Evolutionary conservation across 1,140 invertebrate genomes (phyloP).

Genomic region (Drosophila bipectinata): DNA sequence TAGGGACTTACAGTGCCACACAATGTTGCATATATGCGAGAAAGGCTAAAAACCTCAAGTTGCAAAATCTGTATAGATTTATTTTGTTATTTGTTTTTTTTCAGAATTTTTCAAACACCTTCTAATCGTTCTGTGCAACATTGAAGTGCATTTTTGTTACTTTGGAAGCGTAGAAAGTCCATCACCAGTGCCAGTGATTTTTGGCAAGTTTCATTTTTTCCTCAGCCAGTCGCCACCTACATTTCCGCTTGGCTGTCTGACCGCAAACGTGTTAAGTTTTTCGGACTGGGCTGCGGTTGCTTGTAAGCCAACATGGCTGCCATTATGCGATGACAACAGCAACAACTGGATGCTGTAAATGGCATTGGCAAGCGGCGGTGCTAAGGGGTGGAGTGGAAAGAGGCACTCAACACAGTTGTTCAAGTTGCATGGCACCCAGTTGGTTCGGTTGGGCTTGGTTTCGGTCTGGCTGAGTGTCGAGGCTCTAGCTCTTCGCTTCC

Average conservation of each 20-base stretch:
- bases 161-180: neutral
- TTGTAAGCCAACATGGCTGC: constrained; percentile 38
- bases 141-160: neutral
- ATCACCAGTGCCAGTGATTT: neutral
- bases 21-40: too few species aligned
- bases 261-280: constrained; percentile 46
- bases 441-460: constrained; percentile 10
- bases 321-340: constrained; percentile 33
- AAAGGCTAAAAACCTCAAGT: too few species aligned
- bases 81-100: neutral
- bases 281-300: constrained; percentile 21
- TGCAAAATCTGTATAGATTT: neutral
- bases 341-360: constrained; percentile 26
- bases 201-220: neutral
- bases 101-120: neutral
- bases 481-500: neutral
- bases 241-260: constrained; percentile 23
- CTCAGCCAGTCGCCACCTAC: constrained; percentile 7
- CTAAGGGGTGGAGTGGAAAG: neutral
- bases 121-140: constrained; percentile 3
- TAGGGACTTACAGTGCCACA: neutral
- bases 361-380: constrained; percentile 5
- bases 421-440: constrained; percentile 32
- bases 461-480: constrained; percentile 11
- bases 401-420: constrained; percentile 46